phyloP scores from a whole-genome alignment of 2,888 invertebrate species.

The Drosophila conformis region DNA sequence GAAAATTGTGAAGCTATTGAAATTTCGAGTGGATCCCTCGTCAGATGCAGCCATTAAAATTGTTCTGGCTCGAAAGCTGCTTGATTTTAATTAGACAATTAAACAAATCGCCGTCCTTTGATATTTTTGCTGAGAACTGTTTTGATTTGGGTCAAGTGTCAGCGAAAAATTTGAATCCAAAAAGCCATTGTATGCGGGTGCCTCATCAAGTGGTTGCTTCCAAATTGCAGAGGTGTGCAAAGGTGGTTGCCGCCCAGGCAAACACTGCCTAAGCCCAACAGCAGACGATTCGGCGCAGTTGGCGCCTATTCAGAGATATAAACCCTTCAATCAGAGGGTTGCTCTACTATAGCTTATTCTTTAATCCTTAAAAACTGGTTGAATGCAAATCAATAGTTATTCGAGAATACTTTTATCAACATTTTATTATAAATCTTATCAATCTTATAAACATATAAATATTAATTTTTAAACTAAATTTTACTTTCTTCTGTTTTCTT shows the following conservation, averaged over 20 bases:
- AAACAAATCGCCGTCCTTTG: constrained; percentile 38
- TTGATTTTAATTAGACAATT: constrained; percentile 52
- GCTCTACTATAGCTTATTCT: background rate
- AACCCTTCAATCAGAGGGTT: constrained; percentile 7
- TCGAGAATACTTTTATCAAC: background rate
- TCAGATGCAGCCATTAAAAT: constrained; percentile 33
- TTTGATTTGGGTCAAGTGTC: constrained; percentile 70
- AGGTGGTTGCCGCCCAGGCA: constrained; percentile 4
- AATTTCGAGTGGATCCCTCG: constrained; percentile 13
- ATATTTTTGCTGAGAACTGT: constrained; percentile 23
- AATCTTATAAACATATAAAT: background rate
- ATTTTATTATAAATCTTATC: rapidly evolving
- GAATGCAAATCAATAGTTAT: background rate
- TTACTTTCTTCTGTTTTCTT: background rate
- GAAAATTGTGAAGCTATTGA: background rate
- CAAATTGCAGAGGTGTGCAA: background rate
- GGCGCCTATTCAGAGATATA: background rate
- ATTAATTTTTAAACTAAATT: background rate
- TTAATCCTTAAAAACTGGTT: too few relatives aligned
- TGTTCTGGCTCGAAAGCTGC: constrained; percentile 8
- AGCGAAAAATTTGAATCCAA: constrained; percentile 27
- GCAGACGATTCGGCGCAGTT: constrained; percentile 45
- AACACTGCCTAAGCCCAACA: constrained; percentile 7
- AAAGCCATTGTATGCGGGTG: constrained; percentile 17
- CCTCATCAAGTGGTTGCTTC: background rate